A percentile compares a stretch with the other conserved stretches of the same genome.
phyloP scores from a whole-genome alignment of 2,888 invertebrate species.

The Dysmachus trigonus region DNA sequence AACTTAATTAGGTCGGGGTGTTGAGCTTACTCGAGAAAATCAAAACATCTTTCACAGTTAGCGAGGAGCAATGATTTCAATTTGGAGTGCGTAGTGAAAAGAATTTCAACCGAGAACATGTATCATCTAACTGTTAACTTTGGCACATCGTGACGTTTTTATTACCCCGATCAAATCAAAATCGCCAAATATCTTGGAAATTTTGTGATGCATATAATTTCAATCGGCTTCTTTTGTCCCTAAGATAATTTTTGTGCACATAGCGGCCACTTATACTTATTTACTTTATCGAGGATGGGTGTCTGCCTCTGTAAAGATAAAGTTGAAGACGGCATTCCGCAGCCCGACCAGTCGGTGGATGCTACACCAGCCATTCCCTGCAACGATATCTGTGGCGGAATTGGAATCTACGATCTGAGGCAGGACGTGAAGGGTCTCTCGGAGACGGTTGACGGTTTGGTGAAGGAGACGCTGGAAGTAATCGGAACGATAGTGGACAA shows the following conservation, averaged over 20 bases:
- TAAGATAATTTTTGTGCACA: background rate
- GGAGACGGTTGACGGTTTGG: conserved; percentile 74
- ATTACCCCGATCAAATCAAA: background rate
- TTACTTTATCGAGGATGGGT: conserved; percentile 70
- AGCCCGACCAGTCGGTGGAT: conserved; percentile 52
- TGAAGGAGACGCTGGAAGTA: conserved; percentile 80
- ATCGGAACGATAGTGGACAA: conserved; percentile 87
- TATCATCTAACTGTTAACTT: conserved; percentile 43
- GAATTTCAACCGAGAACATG: conserved; percentile 20
- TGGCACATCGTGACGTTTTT: conserved; percentile 47
- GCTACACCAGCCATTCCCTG: conserved; percentile 46
- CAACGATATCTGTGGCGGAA: background rate
- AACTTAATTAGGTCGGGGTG: background rate
- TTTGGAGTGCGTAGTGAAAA: background rate
- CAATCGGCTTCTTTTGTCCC: background rate
- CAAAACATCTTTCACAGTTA: background rate
- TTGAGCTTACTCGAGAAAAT: background rate
- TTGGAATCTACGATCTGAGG: conserved; percentile 33
- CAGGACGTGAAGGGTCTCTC: conserved; percentile 57
- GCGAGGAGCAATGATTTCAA: background rate
- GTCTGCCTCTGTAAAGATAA: conserved; percentile 79
- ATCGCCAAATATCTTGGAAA: background rate
- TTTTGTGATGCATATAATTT: background rate
- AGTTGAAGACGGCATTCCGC: conserved; percentile 65
- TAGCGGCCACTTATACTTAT: conserved; percentile 11